Percentiles rank a stretch among this genome's conserved stretches.
Conservation (phyloP, 1,140 invertebrate species). For the Anadara kagoshimensis region DNA sequence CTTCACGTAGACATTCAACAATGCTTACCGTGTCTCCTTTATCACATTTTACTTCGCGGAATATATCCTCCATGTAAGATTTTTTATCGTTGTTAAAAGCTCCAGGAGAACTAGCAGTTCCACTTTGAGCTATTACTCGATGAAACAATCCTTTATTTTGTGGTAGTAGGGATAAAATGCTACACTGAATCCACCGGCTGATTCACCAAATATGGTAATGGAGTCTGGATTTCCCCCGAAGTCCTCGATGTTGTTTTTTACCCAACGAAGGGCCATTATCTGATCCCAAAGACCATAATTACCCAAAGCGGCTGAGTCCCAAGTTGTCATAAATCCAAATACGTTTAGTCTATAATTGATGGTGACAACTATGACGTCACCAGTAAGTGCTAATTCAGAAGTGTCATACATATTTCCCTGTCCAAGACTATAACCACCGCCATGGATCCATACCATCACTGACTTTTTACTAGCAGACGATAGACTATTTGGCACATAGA, state of each 20-base stretch:
- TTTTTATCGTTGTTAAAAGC: no score
- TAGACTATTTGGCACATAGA: conserved; percentile 23
- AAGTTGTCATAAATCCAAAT: conserved; percentile 90
- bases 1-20: no score
- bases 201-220: conserved; percentile 94
- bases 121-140: conserved; percentile 54
- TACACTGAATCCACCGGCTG: conserved; percentile 83
- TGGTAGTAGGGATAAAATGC: conserved; percentile 56
- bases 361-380: conserved; percentile 39
- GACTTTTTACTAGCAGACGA: conserved; percentile 13
- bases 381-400: conserved; percentile 12
- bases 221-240: conserved; percentile 91
- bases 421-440: conserved; percentile 40
- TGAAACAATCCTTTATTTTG: conserved; percentile 63
- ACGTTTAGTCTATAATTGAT: conserved; percentile 50
- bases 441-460: conserved; percentile 50
- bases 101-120: background rate
- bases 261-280: conserved; percentile 90
- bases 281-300: conserved; percentile 97
- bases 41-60: no score
- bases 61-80: no score
- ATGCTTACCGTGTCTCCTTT: no score
- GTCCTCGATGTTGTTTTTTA: conserved; percentile 89
- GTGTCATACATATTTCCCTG: conserved; percentile 19
- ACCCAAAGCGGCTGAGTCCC: conserved; percentile 91